Percentiles rank a stretch among this genome's conserved stretches.
These are phyloP conservation scores for Sarotherodon lohbergeri DNA, from an alignment of 2,113 vertebrate genomes.

Conservation along the genomic window DNA sequence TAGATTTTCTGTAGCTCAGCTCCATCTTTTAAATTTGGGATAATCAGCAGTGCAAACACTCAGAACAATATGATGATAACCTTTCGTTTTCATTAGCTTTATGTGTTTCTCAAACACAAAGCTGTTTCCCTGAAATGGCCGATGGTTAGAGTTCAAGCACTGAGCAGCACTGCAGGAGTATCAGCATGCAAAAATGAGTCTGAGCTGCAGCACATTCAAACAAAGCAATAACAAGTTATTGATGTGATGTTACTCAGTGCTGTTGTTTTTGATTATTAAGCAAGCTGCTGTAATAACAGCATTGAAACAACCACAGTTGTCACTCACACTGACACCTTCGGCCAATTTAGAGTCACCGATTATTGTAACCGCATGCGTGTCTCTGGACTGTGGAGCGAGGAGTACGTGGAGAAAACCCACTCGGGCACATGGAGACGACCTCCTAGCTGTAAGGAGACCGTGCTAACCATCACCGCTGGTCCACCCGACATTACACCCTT, in stretches of 20 bases:
- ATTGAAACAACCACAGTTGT: not conserved
- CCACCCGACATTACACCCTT: not conserved
- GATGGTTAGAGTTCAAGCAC: not conserved
- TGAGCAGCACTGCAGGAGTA: not conserved
- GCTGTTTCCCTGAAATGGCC: not conserved
- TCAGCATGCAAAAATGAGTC: not conserved
- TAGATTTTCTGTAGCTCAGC: not conserved
- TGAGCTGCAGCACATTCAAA: not conserved
- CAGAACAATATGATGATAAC: not conserved
- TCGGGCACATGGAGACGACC: no score
- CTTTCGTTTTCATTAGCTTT: not conserved
- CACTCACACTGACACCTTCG: not conserved
- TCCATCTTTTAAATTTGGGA: not conserved
- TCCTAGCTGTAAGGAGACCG: not conserved
- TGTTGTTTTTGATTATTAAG: not conserved
- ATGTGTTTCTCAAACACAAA: not conserved
- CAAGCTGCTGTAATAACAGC: not conserved
- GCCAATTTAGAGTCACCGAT: not conserved
- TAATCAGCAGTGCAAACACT: not conserved
- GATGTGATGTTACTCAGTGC: not conserved
- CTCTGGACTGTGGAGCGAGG: not conserved
- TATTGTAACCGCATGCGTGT: not conserved
- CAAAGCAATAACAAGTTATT: not conserved
- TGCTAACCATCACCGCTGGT: not conserved
- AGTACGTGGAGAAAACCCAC: not conserved